Evolutionary conservation across 1,140 invertebrate species (phyloP), one percentile per base, ranked within the genome.

Genomic region (Archivesica marissinica): DNA sequence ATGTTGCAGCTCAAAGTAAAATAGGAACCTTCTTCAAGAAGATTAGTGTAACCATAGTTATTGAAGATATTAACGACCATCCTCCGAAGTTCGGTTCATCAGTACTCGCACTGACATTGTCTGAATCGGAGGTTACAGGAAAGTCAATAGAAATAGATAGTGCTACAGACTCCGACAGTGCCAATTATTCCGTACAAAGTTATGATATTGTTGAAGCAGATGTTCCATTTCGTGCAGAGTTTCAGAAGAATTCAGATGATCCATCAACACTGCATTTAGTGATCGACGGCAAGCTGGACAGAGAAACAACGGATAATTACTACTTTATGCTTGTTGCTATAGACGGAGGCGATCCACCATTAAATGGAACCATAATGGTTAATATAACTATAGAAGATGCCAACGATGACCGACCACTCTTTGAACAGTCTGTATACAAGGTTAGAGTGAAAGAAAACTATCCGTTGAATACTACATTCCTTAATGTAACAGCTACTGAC

Each of bases 61-160:
- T 99, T 0, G 97, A 97, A 91, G 98, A 98, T 23, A 95, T 97
- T 56, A 98, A 99, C 94, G 97, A 98, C 89, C 98, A 98, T 2
- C 54, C 75, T 38, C 89, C 89, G 47, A 74, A 76, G 61, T 90
- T 89, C 64, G 96, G 96, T 4, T 97, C 97, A 0, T 93, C 97
- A 39, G 50, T 44, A 11, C 17, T 86, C 3, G 35, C 82, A 47
- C 33, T 88, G 23, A 44, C 56, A 6, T 80, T 90, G 56, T 88
- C 87, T 2, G 89, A 90, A 61, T 86, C 86, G n/a, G 87, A 88
- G 9, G 44, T 83, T 17, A 25, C 85, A 17, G 85, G 86, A 11
- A 86, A 77, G 11, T 70, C 72, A 52, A 77, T 85, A 23, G 78
- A 44, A 2, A 47, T 89, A 38, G 85, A 86, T 54, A 78, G 84